A percentile compares a stretch with the other conserved stretches of the same genome.
These are phyloP conservation scores for Trematocara variabile DNA, from an alignment of 2,113 vertebrate genomes.

Conservation along the genomic window DNA sequence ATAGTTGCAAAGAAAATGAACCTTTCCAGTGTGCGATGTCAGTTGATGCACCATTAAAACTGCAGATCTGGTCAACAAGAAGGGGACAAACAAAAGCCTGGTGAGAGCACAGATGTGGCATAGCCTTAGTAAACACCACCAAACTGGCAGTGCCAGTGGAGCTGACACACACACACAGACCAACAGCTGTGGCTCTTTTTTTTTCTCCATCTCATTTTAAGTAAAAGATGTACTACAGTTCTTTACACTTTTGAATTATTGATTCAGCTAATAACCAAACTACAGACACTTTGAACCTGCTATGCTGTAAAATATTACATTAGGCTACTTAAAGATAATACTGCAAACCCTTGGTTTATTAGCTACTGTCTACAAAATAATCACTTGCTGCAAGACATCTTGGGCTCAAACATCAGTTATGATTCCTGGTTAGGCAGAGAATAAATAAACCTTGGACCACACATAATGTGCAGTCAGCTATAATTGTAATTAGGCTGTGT, in stretches of 20 bases:
- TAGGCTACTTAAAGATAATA: neutral
- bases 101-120: slow-evolving; percentile 40
- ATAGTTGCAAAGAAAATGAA: neutral
- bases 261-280: neutral
- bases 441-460: neutral
- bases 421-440: neutral
- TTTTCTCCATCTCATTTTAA: neutral
- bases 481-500: slow-evolving; percentile 17
- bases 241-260: neutral
- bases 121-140: slow-evolving; percentile 36
- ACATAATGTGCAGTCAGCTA: neutral
- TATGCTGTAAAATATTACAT: neutral
- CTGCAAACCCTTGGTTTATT: neutral
- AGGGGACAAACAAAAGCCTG: slow-evolving; percentile 19
- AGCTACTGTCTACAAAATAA: neutral
- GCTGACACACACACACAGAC: slow-evolving; percentile 3
- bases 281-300: neutral
- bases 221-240: neutral
- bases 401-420: neutral
- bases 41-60: neutral
- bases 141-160: slow-evolving; percentile 19
- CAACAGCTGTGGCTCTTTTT: neutral
- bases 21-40: neutral
- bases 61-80: slow-evolving; percentile 5
- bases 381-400: neutral